phyloP scores from a whole-genome alignment of 1,140 invertebrate species.

The Andricus grossulariae region DNA sequence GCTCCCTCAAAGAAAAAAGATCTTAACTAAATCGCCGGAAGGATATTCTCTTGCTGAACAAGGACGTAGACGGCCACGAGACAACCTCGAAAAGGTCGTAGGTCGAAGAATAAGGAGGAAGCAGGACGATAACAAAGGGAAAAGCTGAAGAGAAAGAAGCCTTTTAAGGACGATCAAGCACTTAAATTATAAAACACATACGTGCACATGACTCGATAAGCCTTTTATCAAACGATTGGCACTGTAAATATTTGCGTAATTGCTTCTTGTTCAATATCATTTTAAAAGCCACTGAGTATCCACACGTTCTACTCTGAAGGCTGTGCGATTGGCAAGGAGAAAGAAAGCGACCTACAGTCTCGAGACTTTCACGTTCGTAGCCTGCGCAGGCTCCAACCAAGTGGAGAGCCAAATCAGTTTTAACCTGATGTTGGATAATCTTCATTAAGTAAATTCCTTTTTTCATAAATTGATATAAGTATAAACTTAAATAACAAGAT shows the following conservation, averaged over 20 bases:
- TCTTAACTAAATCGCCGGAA: not conserved
- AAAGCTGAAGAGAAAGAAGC: too few species aligned
- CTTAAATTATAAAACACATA: too few species aligned
- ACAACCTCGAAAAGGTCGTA: not conserved
- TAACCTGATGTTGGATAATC: not conserved
- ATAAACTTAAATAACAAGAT: too few species aligned
- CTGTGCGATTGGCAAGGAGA: constrained; percentile 12
- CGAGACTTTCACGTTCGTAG: constrained; percentile 13
- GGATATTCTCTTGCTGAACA: not conserved
- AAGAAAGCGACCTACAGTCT: constrained; percentile 26
- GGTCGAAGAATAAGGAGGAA: not conserved
- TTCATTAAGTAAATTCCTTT: not conserved
- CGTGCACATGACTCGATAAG: too few species aligned
- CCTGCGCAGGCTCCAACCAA: not conserved
- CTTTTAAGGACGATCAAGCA: too few species aligned
- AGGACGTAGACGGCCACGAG: not conserved
- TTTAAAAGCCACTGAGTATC: constrained; percentile 17
- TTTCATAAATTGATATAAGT: too few species aligned
- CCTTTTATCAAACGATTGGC: not conserved
- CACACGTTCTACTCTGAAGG: constrained; percentile 27
- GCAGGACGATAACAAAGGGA: not conserved
- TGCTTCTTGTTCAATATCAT: constrained; percentile 19
- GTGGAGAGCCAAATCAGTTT: constrained; percentile 5
- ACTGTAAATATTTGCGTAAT: constrained; percentile 22
- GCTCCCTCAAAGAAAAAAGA: not conserved